A percentile compares a stretch with the other conserved stretches of the same genome.
phyloP scores from a whole-genome alignment of 2,888 invertebrate genomes.

The Notodonta ziczac region DNA sequence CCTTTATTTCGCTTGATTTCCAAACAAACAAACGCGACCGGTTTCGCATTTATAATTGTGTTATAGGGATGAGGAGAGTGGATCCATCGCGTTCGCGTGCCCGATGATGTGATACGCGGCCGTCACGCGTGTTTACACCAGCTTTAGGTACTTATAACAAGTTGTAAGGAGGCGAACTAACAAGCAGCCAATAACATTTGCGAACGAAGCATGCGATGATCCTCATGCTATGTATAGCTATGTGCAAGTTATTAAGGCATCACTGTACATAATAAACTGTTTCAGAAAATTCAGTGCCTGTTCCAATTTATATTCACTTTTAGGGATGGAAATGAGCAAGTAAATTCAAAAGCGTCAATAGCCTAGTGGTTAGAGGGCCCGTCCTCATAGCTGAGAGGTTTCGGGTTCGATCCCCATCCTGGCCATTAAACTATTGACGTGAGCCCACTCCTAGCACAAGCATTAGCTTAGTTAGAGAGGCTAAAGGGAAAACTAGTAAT shows the following conservation, averaged over 20 bases:
- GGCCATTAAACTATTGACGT: too few species aligned
- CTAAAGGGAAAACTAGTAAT: too few species aligned
- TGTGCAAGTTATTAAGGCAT: not conserved
- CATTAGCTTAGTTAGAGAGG: too few species aligned
- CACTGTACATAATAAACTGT: not conserved
- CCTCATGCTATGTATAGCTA: conserved; percentile 6
- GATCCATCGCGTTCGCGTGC: conserved; percentile 74
- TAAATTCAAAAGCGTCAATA: too few species aligned
- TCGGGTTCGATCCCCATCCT: too few species aligned
- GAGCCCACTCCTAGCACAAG: too few species aligned
- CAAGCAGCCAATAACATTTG: conserved; percentile 60
- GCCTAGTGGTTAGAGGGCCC: too few species aligned
- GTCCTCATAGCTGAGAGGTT: too few species aligned
- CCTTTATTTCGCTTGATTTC: conserved; percentile 53
- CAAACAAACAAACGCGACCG: conserved; percentile 52
- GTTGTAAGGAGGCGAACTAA: conserved; percentile 72
- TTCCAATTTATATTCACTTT: too few species aligned
- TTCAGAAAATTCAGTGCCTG: too few species aligned
- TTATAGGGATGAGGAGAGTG: conserved; percentile 60
- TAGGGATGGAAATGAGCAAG: too few species aligned
- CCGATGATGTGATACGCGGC: conserved; percentile 72
- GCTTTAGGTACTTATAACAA: conserved; percentile 62
- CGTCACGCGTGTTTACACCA: conserved; percentile 78
- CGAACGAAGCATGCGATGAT: conserved; percentile 57
- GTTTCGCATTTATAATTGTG: conserved; percentile 62